These are phyloP conservation scores for Antheraea assamensis DNA, from an alignment of 2,888 invertebrate genomes.

Conservation along the genomic window DNA sequence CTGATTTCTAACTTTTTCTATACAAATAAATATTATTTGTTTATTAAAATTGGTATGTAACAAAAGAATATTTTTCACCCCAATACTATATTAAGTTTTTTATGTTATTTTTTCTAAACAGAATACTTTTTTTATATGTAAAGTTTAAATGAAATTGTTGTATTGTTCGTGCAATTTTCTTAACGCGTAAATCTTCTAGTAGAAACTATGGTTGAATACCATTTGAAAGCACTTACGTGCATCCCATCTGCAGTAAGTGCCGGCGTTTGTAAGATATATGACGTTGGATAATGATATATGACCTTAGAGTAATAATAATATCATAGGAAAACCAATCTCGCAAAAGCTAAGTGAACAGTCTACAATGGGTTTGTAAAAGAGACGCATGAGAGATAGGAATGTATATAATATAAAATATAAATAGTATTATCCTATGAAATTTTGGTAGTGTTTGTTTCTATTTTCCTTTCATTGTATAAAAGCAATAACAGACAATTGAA, in stretches of 20 bases:
- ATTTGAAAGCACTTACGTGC: constrained; percentile 62
- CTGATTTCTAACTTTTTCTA: too few relatives aligned
- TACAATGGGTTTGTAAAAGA: constrained; percentile 43
- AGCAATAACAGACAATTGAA: not conserved
- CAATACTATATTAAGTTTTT: not conserved
- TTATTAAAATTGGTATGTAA: not conserved
- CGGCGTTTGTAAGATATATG: constrained; percentile 66
- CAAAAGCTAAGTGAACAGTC: constrained; percentile 56
- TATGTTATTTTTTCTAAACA: not conserved
- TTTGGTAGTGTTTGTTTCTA: not conserved
- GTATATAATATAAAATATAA: not conserved
- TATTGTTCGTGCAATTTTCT: not conserved
- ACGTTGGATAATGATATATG: constrained; percentile 74
- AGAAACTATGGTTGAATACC: constrained; percentile 52
- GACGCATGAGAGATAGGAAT: constrained; percentile 5
- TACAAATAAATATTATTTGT: not conserved
- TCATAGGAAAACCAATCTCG: constrained; percentile 72
- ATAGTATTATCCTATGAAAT: not conserved
- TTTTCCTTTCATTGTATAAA: not conserved
- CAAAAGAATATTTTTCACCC: not conserved
- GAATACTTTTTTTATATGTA: not conserved
- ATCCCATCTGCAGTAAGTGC: constrained; percentile 59
- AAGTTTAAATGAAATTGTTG: not conserved
- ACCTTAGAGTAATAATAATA: constrained; percentile 76
- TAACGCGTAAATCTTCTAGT: not conserved